Evolutionary conservation across 2,797 vertebrate species (phyloP).

Genomic region (Sebastes steindachneri): DNA sequence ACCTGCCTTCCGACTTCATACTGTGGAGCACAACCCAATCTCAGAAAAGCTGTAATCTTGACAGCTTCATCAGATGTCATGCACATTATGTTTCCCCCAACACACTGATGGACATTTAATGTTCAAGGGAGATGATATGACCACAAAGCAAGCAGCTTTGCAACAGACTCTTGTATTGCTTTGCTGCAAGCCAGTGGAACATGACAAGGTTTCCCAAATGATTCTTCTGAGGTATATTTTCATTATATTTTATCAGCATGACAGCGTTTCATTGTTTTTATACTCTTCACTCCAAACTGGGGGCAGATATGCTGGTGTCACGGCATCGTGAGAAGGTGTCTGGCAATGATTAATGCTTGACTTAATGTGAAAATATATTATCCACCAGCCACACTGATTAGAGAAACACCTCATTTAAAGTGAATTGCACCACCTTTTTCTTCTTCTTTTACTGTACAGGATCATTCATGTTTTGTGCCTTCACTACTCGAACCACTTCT

Average conservation of each 20-base stretch:
- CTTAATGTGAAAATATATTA: constrained; percentile 35
- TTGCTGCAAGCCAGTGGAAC: constrained; percentile 52
- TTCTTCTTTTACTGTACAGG: not conserved
- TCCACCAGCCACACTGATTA: constrained; percentile 32
- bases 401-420: constrained; percentile 11
- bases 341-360: constrained; percentile 58
- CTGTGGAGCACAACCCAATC: constrained; percentile 26
- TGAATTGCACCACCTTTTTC: not conserved
- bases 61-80: constrained; percentile 53
- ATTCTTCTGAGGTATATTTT: constrained; percentile 43
- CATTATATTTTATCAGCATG: constrained; percentile 37
- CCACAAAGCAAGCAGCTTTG: constrained; percentile 42
- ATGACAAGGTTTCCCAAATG: constrained; percentile 52
- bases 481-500: not conserved
- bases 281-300: constrained; percentile 25
- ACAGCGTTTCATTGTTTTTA: constrained; percentile 32
- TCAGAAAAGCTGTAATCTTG: constrained; percentile 38
- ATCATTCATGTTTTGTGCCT: not conserved
- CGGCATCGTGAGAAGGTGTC: constrained; percentile 32
- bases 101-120: constrained; percentile 58
- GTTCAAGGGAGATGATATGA: constrained; percentile 56
- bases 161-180: constrained; percentile 42
- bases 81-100: constrained; percentile 31
- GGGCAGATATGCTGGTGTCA: constrained; percentile 45
- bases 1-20: not conserved